These are phyloP conservation scores for Alviniconcha strummeri DNA, from an alignment of 2,888 invertebrate genomes.

Conservation along the genomic window DNA sequence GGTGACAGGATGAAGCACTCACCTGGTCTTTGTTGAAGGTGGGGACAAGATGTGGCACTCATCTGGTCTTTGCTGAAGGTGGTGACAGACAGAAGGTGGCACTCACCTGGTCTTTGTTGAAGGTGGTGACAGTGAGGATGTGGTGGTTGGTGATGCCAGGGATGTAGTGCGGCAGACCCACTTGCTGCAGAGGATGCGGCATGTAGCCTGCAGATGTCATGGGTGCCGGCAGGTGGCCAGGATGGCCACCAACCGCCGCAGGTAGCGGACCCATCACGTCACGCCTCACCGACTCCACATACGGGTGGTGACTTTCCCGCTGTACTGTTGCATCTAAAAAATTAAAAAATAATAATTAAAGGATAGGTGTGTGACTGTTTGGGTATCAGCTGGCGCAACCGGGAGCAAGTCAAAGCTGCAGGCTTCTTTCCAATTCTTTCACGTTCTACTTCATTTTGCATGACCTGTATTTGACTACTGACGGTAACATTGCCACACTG, in stretches of 20 bases:
- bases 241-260: background rate
- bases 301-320: background rate
- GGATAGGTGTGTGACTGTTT: no score
- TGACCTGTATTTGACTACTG: no score
- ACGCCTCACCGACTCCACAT: conserved; percentile 13
- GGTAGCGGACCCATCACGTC: conserved; percentile 16
- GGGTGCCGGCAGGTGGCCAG: background rate
- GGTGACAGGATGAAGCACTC: no score
- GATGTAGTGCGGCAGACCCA: conserved; percentile 52
- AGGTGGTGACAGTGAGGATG: conserved; percentile 89
- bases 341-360: background rate
- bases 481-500: no score
- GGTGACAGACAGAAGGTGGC: no score
- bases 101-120: conserved; percentile 82
- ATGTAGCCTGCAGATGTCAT: background rate
- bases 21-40: no score
- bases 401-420: no score
- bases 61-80: no score
- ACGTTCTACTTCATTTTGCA: no score
- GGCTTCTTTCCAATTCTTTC: no score
- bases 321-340: conserved; percentile 2
- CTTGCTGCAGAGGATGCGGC: conserved; percentile 44
- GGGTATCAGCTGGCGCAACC: no score
- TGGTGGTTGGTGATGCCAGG: conserved; percentile 80
- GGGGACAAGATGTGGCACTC: no score